phyloP scores from a whole-genome alignment of 2,888 invertebrate genomes.

The Portevinia maculata region DNA sequence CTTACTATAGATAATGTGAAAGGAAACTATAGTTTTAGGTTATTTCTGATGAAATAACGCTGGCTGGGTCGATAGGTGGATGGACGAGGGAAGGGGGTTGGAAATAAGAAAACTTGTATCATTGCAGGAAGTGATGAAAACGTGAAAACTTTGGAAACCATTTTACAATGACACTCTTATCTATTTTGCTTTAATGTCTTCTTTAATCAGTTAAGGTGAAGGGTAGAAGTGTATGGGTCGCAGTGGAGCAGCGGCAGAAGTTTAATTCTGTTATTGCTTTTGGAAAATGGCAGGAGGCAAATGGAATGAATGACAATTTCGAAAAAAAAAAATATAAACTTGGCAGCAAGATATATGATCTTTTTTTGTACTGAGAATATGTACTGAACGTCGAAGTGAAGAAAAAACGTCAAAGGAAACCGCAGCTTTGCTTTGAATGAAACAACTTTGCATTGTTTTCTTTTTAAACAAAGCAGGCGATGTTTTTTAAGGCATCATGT shows the following conservation, averaged over 20 bases:
- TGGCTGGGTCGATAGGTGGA: neutral
- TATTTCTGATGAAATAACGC: conserved; percentile 62
- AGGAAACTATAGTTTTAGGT: conserved; percentile 59
- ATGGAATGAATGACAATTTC: neutral
- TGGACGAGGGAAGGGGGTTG: neutral
- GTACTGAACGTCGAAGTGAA: too few relatives aligned
- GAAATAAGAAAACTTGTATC: conserved; percentile 25
- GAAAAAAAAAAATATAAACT: neutral
- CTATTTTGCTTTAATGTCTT: conserved; percentile 38
- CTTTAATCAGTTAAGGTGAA: conserved; percentile 44
- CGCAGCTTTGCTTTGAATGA: too few relatives aligned
- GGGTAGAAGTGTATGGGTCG: neutral
- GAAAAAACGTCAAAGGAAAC: too few relatives aligned
- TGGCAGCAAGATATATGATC: too few relatives aligned
- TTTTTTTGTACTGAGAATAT: too few relatives aligned
- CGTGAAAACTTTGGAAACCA: conserved; percentile 39
- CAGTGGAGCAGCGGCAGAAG: neutral
- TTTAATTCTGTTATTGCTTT: conserved; percentile 6
- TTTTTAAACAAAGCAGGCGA: too few relatives aligned
- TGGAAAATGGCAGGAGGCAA: neutral
- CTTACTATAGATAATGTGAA: conserved; percentile 38
- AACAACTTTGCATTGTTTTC: too few relatives aligned
- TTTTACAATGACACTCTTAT: conserved; percentile 58
- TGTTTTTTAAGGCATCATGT: too few relatives aligned
- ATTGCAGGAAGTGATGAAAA: conserved; percentile 58